Conservation (phyloP, 2,113 vertebrate species). For the Rhabdomys dilectus region DNA sequence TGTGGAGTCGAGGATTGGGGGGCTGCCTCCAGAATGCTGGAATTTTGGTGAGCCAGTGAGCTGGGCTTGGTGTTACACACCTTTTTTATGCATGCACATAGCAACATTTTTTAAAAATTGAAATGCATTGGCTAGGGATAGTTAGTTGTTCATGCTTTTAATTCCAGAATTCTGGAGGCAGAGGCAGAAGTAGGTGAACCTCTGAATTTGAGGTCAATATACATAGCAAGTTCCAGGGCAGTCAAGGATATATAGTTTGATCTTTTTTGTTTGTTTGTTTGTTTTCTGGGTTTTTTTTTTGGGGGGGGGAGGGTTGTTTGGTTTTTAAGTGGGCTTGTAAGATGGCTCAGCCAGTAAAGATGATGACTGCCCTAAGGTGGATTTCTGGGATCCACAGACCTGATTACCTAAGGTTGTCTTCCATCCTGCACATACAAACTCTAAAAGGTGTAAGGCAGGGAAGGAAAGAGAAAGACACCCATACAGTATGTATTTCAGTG, state of each 20-base stretch:
- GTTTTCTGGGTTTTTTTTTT: too few species aligned
- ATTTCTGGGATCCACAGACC: neutral
- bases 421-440: neutral
- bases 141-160: too few species aligned
- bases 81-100: too few species aligned
- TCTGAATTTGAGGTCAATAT: neutral
- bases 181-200: neutral
- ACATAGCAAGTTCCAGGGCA: neutral
- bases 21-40: too few species aligned
- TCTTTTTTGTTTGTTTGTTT: neutral
- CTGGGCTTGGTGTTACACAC: neutral
- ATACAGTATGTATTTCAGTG: neutral
- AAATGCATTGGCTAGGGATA: too few species aligned
- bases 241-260: neutral
- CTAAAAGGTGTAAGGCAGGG: neutral
- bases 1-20: too few species aligned
- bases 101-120: too few species aligned
- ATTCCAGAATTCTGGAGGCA: neutral
- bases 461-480: neutral
- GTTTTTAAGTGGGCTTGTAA: neutral
- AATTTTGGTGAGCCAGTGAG: neutral
- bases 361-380: neutral
- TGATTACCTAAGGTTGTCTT: neutral
- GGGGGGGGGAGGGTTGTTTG: too few species aligned
- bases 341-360: neutral